phyloP scores from a whole-genome alignment of 2,113 vertebrate species.

The Grammomys surdaster region DNA sequence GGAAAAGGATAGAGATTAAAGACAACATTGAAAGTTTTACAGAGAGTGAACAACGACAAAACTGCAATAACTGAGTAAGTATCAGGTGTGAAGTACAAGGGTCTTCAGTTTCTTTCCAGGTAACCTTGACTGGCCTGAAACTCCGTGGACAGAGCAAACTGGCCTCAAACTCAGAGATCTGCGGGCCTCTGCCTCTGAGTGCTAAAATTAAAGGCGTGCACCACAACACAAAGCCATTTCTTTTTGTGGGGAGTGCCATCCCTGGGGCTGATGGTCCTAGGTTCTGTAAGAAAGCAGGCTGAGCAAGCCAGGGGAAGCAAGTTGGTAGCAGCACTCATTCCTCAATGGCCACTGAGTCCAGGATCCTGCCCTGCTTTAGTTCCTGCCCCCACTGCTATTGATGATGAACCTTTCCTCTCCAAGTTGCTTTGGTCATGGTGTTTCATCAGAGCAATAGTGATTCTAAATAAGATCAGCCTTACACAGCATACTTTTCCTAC shows the following conservation, averaged over 20 bases:
- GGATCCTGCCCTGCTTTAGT: background rate
- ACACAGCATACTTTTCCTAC: constrained; percentile 28
- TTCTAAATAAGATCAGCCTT: background rate
- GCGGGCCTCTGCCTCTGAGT: background rate
- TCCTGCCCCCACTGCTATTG: background rate
- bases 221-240: background rate
- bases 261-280: too few species aligned
- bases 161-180: background rate
- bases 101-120: background rate
- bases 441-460: background rate
- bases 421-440: background rate
- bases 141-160: background rate
- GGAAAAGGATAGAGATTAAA: background rate
- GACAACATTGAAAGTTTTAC: background rate
- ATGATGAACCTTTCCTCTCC: background rate
- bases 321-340: background rate
- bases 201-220: background rate
- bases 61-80: background rate
- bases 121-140: background rate
- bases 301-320: background rate
- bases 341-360: background rate
- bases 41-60: background rate
- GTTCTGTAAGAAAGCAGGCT: background rate
- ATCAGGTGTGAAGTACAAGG: background rate
- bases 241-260: background rate